These are phyloP conservation scores for Pogoniulus pusillus DNA, from an alignment of 2,797 vertebrate genomes.

Conservation along the genomic window DNA sequence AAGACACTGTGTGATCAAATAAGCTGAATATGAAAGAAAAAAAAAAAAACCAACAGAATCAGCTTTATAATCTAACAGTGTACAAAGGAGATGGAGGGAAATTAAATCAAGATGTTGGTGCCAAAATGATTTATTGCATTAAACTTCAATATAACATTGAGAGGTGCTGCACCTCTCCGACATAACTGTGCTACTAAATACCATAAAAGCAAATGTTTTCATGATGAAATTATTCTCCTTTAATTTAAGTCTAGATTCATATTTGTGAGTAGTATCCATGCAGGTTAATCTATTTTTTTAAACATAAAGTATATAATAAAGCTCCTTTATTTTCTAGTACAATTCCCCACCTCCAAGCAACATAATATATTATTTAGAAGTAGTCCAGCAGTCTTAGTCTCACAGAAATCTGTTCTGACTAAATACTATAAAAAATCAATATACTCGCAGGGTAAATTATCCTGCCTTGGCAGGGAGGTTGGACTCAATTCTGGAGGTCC, in stretches of 20 bases:
- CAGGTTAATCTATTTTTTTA: neutral
- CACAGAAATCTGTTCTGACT: neutral
- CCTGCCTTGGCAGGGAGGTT: no score
- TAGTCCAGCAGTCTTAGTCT: neutral
- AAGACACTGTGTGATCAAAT: neutral
- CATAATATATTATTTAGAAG: neutral
- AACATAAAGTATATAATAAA: neutral
- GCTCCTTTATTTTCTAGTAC: slow-evolving; percentile 19
- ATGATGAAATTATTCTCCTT: neutral
- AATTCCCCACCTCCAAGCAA: slow-evolving; percentile 27
- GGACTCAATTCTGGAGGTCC: no score
- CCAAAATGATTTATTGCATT: neutral
- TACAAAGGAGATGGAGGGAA: neutral
- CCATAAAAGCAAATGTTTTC: neutral
- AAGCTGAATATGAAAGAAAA: neutral
- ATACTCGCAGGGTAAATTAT: neutral
- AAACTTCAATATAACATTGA: neutral
- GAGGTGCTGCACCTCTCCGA: neutral
- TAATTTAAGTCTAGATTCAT: neutral
- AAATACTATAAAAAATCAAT: neutral
- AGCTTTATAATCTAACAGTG: neutral
- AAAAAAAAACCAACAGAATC: neutral
- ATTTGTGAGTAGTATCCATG: neutral
- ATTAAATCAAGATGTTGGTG: neutral
- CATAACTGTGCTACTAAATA: neutral